Conservation (phyloP, 2,888 invertebrate genomes). For the Folsomia candida region DNA sequence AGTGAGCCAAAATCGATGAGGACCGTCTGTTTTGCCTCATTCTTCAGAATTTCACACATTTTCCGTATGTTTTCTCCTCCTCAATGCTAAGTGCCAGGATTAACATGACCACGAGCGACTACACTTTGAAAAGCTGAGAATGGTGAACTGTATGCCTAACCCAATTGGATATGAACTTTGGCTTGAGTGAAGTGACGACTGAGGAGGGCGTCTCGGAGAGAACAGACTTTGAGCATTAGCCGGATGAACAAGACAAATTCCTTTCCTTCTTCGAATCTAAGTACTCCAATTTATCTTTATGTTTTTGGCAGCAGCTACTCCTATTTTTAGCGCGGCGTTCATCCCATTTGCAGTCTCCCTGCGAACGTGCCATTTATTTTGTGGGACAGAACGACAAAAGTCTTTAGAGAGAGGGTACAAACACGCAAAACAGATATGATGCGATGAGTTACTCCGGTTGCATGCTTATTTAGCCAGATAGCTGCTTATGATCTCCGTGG, state of each 20-base stretch:
- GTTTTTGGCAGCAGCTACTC: background rate
- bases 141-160: background rate
- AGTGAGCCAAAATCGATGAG: background rate
- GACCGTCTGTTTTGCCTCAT: background rate
- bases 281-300: conserved; percentile 8
- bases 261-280: conserved; percentile 3
- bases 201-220: background rate
- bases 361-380: background rate
- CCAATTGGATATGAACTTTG: background rate
- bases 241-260: conserved; percentile 3
- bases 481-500: too few species aligned
- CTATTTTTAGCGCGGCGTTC: conserved; percentile 4
- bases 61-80: background rate
- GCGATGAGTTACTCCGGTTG: too few species aligned
- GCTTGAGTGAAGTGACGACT: background rate
- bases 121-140: background rate
- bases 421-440: background rate
- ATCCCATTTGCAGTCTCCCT: background rate
- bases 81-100: background rate
- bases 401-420: background rate
- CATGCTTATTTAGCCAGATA: too few species aligned
- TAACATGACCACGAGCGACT: background rate
- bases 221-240: conserved; percentile 1
- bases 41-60: background rate
- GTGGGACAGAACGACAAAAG: background rate